Evolutionary conservation across 2,888 invertebrate species (phyloP).

Genomic region (Drosophila robusta): DNA sequence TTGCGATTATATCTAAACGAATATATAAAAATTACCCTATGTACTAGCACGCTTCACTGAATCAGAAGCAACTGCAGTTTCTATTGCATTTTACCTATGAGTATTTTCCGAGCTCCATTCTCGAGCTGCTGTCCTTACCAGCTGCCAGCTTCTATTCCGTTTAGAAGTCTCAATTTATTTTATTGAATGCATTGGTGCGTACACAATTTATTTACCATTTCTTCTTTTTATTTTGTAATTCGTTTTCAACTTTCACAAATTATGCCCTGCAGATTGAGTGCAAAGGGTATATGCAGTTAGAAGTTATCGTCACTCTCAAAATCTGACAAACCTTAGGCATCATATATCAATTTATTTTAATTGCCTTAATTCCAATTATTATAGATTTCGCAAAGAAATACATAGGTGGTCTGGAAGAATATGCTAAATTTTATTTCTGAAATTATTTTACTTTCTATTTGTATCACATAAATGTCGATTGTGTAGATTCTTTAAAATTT

Average conservation of each 20-base stretch:
- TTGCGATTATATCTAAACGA: constrained; percentile 10
- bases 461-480: no score
- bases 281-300: background rate
- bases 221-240: constrained; percentile 16
- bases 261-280: background rate
- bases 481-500: background rate
- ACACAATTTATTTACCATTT: constrained; percentile 65
- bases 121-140: constrained; percentile 16
- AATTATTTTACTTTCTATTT: no score
- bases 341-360: no score
- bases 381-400: no score
- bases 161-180: constrained; percentile 69
- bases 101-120: constrained; percentile 13
- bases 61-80: constrained; percentile 10
- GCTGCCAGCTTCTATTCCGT: constrained; percentile 38
- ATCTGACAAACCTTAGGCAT: no score
- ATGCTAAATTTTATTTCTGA: no score
- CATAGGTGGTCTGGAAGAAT: no score
- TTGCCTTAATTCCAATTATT: no score
- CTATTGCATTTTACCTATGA: constrained; percentile 27
- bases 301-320: background rate
- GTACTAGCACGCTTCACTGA: constrained; percentile 23
- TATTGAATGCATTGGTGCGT: constrained; percentile 66
- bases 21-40: constrained; percentile 28
- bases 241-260: constrained; percentile 2